Conservation (phyloP, 2,888 invertebrate genomes). For the Eupelmus urozonus region DNA sequence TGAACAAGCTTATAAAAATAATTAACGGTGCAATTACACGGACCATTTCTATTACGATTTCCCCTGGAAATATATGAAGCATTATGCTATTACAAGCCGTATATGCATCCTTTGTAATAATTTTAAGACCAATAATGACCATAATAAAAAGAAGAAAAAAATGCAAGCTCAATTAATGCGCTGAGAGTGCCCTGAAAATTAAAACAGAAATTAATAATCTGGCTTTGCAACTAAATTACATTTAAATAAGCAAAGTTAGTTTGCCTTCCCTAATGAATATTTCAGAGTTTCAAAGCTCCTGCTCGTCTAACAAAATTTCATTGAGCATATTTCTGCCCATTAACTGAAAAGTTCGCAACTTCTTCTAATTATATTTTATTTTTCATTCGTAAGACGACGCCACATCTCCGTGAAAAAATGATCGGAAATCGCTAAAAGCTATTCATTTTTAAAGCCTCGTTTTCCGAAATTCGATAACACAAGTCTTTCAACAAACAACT, state of each 20-base stretch:
- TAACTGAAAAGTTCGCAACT: background rate
- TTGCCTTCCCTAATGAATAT: slow-evolving; percentile 6
- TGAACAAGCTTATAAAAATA: slow-evolving; percentile 14
- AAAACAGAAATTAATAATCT: slow-evolving; percentile 29
- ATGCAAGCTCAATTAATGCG: slow-evolving; percentile 23
- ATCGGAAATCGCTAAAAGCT: too few relatives aligned
- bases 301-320: background rate
- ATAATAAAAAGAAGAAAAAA: slow-evolving; percentile 23
- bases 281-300: slow-evolving; percentile 15
- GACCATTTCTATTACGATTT: slow-evolving; percentile 7
- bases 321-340: background rate
- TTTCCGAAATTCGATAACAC: too few relatives aligned
- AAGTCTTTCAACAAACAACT: too few relatives aligned
- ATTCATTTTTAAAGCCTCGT: too few relatives aligned
- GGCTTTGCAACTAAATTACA: slow-evolving; percentile 27
- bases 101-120: slow-evolving; percentile 6
- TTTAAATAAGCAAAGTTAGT: slow-evolving; percentile 37
- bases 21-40: slow-evolving; percentile 2
- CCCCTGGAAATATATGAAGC: slow-evolving; percentile 7
- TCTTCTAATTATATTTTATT: background rate
- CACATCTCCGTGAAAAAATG: too few relatives aligned
- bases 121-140: slow-evolving; percentile 39
- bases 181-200: background rate
- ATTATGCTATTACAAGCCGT: slow-evolving; percentile 30
- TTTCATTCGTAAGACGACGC: too few relatives aligned